These are phyloP conservation scores for Augochlora pura DNA, from an alignment of 1,140 invertebrate genomes.

Conservation along the genomic window DNA sequence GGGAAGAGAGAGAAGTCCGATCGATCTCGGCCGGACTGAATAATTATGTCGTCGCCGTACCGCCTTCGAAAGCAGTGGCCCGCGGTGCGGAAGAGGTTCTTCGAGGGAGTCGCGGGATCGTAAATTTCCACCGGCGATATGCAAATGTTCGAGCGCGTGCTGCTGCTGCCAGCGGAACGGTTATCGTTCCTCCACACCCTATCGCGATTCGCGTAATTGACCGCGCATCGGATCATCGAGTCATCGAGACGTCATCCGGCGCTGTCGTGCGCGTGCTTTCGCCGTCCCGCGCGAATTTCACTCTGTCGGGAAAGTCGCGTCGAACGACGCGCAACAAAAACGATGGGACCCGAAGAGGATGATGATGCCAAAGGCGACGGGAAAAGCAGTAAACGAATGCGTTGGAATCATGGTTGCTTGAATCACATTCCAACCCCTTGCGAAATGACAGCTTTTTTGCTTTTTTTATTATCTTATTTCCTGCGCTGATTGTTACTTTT, in stretches of 20 bases:
- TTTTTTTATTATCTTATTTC: too few relatives aligned
- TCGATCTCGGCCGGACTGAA: slow-evolving; percentile 19
- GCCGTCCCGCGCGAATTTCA: background rate
- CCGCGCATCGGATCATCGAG: slow-evolving; percentile 24
- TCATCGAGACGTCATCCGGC: background rate
- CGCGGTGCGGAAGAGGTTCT: slow-evolving; percentile 7
- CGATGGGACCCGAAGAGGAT: too few relatives aligned
- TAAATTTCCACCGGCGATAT: slow-evolving; percentile 40
- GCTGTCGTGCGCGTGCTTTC: too few relatives aligned
- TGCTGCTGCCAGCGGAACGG: slow-evolving; percentile 1
- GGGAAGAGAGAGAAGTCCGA: background rate
- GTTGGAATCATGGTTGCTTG: too few relatives aligned
- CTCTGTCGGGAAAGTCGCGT: too few relatives aligned
- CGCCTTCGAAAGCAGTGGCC: background rate
- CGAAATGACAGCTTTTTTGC: too few relatives aligned
- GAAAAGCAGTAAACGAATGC: too few relatives aligned
- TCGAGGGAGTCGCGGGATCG: slow-evolving; percentile 6
- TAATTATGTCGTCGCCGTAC: slow-evolving; percentile 19
- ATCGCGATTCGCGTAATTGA: slow-evolving; percentile 33
- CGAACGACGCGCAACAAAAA: too few relatives aligned
- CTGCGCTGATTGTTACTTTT: too few relatives aligned
- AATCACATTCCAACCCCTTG: too few relatives aligned
- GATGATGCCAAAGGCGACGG: too few relatives aligned
- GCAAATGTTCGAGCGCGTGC: slow-evolving; percentile 17
- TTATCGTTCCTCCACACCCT: slow-evolving; percentile 8